Percentiles rank a stretch among this genome's conserved stretches.
These are phyloP conservation scores for Polydrusus tereticollis DNA, from an alignment of 2,888 invertebrate genomes.

Conservation along the genomic window DNA sequence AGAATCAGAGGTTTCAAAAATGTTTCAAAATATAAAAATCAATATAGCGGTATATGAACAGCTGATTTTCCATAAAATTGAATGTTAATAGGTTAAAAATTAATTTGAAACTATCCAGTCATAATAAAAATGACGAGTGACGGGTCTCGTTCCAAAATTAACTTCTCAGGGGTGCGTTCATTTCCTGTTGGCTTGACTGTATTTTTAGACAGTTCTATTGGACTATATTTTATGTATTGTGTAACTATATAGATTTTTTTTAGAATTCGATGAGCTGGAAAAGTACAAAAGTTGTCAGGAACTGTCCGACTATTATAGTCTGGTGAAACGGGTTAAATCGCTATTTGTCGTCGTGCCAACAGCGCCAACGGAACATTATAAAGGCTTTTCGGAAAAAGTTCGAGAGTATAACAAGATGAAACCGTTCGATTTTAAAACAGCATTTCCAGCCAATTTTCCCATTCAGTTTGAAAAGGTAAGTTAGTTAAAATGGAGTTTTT, in stretches of 20 bases:
- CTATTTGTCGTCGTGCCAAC: constrained; percentile 91
- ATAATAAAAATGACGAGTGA: too few species aligned
- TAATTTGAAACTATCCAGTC: too few species aligned
- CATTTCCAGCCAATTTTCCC: constrained; percentile 20
- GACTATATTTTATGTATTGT: neutral
- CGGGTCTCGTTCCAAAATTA: too few species aligned
- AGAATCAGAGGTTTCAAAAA: too few species aligned
- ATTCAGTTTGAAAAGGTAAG: constrained; percentile 48
- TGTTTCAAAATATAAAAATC: too few species aligned
- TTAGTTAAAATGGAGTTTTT: neutral
- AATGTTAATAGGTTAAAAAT: too few species aligned
- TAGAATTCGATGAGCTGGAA: constrained; percentile 71
- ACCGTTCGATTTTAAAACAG: constrained; percentile 81
- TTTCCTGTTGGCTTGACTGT: too few species aligned
- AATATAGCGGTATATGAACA: too few species aligned
- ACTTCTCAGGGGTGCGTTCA: too few species aligned
- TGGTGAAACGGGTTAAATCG: constrained; percentile 81
- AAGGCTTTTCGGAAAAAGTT: constrained; percentile 84
- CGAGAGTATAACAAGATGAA: constrained; percentile 80
- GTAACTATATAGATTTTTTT: too few species aligned
- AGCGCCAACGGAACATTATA: constrained; percentile 81
- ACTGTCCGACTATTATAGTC: constrained; percentile 70
- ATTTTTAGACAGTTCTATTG: neutral
- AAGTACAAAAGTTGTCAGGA: constrained; percentile 74
- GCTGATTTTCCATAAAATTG: too few species aligned